Evolutionary conservation across 2,113 vertebrate genomes (phyloP), one percentile per base, ranked within the genome.

Genomic region (Eptatretus burgeri): DNA sequence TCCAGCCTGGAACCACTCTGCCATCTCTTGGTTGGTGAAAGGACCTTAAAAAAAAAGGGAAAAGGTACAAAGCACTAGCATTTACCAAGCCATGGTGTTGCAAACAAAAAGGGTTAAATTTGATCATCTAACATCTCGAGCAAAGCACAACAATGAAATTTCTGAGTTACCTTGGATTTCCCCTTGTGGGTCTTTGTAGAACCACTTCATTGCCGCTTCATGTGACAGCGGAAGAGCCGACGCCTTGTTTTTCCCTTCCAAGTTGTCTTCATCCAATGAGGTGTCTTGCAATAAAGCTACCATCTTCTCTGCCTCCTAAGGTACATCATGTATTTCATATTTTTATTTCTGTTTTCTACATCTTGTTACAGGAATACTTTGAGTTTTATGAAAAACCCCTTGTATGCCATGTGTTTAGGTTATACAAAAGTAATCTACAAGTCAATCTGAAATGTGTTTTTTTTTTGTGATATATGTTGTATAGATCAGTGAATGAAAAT

Each of bases 131-230:
- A 66, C 19, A 51, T 10, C 18, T 51, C 11, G 10, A 14, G 41
- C 53, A 49, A n/a, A 5, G 27, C 27, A 41, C n/a, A n/a, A 62
- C 56, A 62, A 62, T 62, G 9, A 17, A 17, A 62, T 62, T 56
- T 53, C 17, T 53, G 14, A 17, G 49, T 18, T 73, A 89, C 91
- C 91, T 74, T 98, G 91, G 73, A 91, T 85, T 73, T 96, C 91
- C 74, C 91, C 88, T 75, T 98, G 91, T 12, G 91, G 91, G 70
- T 98, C 91, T 78, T 98, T 98, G 70, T 98, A 98, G 76, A 83
- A 93, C 91, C 91, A 98, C 72, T 98, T 98, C 69, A 94, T 83
- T 71, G 91, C 85, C 65, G 83, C 83, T 70, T 96, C 88, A 0
- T 89, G 84, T 27, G 83, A 78, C 27, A 82, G 66, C 0, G 85